Evolutionary conservation across 1,140 invertebrate genomes (phyloP).

Genomic region (Bombus sylvicola): DNA sequence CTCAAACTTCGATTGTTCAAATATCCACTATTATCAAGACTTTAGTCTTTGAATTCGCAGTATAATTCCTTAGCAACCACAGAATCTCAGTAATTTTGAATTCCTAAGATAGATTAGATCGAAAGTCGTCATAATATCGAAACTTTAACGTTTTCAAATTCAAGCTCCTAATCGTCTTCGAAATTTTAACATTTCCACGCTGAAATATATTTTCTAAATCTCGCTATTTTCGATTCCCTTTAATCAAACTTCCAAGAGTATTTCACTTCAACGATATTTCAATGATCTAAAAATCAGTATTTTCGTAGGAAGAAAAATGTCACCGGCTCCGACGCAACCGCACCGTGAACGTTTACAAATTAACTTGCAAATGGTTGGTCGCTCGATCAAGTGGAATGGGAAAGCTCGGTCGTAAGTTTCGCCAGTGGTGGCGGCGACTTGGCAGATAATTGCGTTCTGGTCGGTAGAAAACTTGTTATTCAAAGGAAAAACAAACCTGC

Average conservation of each 20-base stretch:
- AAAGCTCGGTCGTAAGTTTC: background rate
- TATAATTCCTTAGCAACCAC: background rate
- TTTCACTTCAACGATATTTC: background rate
- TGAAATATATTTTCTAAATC: background rate
- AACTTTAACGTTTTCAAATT: background rate
- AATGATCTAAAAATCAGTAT: background rate
- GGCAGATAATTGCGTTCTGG: slow-evolving; percentile 31
- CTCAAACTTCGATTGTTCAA: background rate
- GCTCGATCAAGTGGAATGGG: slow-evolving; percentile 29
- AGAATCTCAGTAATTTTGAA: background rate
- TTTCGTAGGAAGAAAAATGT: background rate
- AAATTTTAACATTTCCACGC: background rate
- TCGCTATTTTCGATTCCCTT: background rate
- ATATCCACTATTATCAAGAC: background rate
- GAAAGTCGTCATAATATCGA: background rate
- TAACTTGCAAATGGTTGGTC: slow-evolving; percentile 34
- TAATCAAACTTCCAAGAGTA: background rate
- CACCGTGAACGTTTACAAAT: slow-evolving; percentile 23
- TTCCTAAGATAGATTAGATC: background rate
- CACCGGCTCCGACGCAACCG: background rate
- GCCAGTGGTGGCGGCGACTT: background rate
- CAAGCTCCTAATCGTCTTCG: background rate
- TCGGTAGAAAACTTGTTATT: slow-evolving; percentile 34
- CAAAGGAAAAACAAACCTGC: slow-evolving; percentile 11
- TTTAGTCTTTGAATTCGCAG: background rate